Base-by-base conservation (phyloP, 2,113 vertebrate genomes). In the Plecturocebus donacophilus region DNA sequence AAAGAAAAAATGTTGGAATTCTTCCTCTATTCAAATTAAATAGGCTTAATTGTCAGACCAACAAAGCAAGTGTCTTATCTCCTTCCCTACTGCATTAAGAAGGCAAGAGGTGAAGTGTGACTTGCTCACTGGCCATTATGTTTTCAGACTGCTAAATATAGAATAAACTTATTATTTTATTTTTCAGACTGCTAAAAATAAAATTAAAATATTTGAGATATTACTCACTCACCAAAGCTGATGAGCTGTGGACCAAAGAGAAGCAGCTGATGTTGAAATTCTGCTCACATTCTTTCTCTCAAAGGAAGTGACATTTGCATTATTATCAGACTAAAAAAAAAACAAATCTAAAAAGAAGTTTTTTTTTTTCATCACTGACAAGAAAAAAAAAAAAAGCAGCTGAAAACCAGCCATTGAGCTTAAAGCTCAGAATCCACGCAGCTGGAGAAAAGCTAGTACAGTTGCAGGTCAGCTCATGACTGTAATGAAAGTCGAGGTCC, bases 351-450 rank as follows among this genome's bases (percentile, higher is more conserved):
- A 71, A 90, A 40, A 40, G 27, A 40, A 75, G 35, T 94, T 75
- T 91, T 94, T 70, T 91, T 25, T 83, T 61, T 79, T 61, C 54
- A 96, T 25, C 66, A 94, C 2, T 73, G 68, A 87, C 87, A 90
- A 80, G 70, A 83, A 8, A 56, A 56, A 85, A 56, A 56, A 85
- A 70, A 68, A n/a, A 45, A 38, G 30, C 45, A 45, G 21, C 11
- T 89, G 76, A 87, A 87, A 95, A 92, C n/a, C 2, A 71, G 76
- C 20, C 30, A 19, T 27, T 21, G 49, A 49, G 49, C 32, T 76
- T 79, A 86, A 90, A 84, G 17, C 35, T 70, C n/a, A 3, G 4
- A n/a, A 27, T 71, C 21, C 56, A 70, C 6, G 10, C 38, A 45
- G n/a, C 21, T 45, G 21, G 35, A 52, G 45, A 54, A 81, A 90